phyloP scores from a whole-genome alignment of 2,888 invertebrate genomes.

The Patella depressa region DNA sequence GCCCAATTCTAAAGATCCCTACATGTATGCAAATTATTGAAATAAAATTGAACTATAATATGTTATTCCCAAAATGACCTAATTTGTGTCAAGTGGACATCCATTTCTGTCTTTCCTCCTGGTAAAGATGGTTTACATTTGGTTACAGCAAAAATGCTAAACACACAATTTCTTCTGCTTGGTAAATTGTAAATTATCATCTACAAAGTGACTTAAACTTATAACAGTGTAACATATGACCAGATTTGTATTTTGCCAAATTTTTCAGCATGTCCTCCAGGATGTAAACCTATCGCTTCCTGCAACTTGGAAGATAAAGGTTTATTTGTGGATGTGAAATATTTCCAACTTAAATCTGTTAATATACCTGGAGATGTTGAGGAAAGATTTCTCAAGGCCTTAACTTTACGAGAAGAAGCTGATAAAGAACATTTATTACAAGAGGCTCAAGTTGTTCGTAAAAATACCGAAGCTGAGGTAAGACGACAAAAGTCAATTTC shows the following conservation, averaged over 20 bases:
- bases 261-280: conserved; percentile 44
- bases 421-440: conserved; percentile 53
- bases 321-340: conserved; percentile 53
- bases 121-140: too few relatives aligned
- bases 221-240: too few relatives aligned
- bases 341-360: conserved; percentile 55
- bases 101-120: too few relatives aligned
- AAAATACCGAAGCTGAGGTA: conserved; percentile 56
- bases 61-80: too few relatives aligned
- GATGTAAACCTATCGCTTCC: conserved; percentile 38
- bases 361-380: conserved; percentile 53
- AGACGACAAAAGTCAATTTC: conserved; percentile 12
- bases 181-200: too few relatives aligned
- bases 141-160: too few relatives aligned
- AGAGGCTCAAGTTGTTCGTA: conserved; percentile 55
- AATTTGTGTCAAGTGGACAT: too few relatives aligned
- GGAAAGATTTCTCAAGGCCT: conserved; percentile 50
- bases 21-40: too few relatives aligned
- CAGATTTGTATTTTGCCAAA: not conserved
- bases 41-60: too few relatives aligned
- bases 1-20: too few relatives aligned
- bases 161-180: too few relatives aligned
- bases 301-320: conserved; percentile 50
- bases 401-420: conserved; percentile 54
- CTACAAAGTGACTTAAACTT: too few relatives aligned